A percentile compares a stretch with the other conserved stretches of the same genome.
Evolutionary conservation across 2,888 invertebrate genomes (phyloP).

Genomic region (Zeuzera pyrina): DNA sequence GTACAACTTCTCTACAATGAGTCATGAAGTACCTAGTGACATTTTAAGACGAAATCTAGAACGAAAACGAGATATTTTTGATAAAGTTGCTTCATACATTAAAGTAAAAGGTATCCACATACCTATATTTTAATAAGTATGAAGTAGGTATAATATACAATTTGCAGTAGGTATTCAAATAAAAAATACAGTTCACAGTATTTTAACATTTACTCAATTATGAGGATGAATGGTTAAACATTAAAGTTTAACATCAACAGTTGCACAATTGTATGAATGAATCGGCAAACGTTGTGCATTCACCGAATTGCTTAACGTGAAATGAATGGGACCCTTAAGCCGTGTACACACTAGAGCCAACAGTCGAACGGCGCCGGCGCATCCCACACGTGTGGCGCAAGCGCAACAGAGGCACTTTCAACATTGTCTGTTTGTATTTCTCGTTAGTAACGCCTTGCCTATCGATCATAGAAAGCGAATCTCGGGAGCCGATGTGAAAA

Average conservation of each 20-base stretch:
- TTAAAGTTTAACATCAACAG: slow-evolving; percentile 34
- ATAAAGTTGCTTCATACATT: too few species aligned
- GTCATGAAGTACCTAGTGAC: slow-evolving; percentile 13
- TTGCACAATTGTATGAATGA: slow-evolving; percentile 61
- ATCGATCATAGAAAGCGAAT: slow-evolving; percentile 57
- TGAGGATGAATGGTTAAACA: too few species aligned
- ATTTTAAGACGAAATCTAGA: slow-evolving; percentile 28
- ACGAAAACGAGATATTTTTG: too few species aligned
- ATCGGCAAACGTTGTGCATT: slow-evolving; percentile 58
- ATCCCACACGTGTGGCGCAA: slow-evolving; percentile 70
- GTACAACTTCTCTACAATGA: slow-evolving; percentile 29
- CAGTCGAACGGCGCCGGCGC: slow-evolving; percentile 53
- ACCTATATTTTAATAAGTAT: too few species aligned
- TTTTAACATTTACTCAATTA: too few species aligned
- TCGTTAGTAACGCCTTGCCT: slow-evolving; percentile 52
- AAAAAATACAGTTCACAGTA: too few species aligned
- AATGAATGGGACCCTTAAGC: slow-evolving; percentile 66
- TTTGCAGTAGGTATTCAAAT: too few species aligned
- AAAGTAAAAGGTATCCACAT: too few species aligned
- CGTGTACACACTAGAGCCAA: slow-evolving; percentile 40
- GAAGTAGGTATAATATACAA: too few species aligned
- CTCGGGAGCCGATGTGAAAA: slow-evolving; percentile 28
- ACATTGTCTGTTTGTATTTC: slow-evolving; percentile 54
- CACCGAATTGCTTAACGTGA: slow-evolving; percentile 67
- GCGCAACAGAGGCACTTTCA: slow-evolving; percentile 67